These are phyloP conservation scores for Ptyas mucosa DNA, from an alignment of 2,113 vertebrate species.

Conservation along the genomic window DNA sequence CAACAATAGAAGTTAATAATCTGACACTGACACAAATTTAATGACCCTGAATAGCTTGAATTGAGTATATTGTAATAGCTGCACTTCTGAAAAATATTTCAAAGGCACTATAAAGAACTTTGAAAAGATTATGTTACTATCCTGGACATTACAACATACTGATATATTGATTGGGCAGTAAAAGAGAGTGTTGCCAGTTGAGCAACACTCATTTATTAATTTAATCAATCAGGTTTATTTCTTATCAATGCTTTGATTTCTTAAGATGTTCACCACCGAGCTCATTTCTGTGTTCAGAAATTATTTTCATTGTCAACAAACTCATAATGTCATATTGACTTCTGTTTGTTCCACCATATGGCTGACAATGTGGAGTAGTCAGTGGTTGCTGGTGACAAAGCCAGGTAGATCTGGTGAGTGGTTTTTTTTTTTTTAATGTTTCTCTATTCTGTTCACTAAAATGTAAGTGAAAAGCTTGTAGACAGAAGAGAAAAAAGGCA, in stretches of 20 bases:
- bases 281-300: neutral
- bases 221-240: neutral
- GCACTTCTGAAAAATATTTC: neutral
- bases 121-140: neutral
- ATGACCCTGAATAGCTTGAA: neutral
- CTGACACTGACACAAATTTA: neutral
- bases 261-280: neutral
- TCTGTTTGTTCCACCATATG: neutral
- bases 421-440: neutral
- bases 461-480: neutral
- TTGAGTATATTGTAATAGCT: neutral
- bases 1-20: neutral
- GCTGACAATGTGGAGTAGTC: neutral
- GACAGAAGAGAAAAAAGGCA: neutral
- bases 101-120: neutral
- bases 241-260: neutral
- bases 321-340: neutral
- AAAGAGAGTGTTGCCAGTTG: neutral
- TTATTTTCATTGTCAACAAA: neutral
- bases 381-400: neutral
- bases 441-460: neutral
- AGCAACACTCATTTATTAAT: neutral
- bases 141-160: neutral
- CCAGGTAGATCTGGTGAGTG: neutral
- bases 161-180: neutral